These are phyloP conservation scores for Semnornis frantzii DNA, from an alignment of 2,113 vertebrate species.

Conservation along the genomic window DNA sequence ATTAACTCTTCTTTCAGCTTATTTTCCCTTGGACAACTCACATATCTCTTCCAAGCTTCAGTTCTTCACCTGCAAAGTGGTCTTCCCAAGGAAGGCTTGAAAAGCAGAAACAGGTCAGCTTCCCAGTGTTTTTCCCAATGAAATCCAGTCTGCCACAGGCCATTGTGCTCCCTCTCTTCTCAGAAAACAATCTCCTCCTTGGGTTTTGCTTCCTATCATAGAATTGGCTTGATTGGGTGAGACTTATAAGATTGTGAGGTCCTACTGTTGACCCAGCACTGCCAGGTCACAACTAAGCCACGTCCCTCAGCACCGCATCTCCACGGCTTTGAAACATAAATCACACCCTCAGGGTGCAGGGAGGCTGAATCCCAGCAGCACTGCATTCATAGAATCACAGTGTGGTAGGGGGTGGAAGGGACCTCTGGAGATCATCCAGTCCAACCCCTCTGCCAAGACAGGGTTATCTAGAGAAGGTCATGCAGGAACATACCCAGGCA, in stretches of 20 bases:
- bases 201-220: background rate
- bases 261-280: no score
- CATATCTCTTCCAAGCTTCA: background rate
- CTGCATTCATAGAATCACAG: no score
- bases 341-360: rapidly evolving
- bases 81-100: background rate
- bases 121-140: background rate
- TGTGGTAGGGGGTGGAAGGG: no score
- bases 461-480: no score
- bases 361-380: no score
- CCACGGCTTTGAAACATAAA: background rate
- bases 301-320: no score
- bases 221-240: no score
- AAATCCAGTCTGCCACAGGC: background rate
- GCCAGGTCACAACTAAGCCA: no score
- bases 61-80: background rate
- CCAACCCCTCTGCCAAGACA: no score
- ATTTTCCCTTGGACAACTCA: background rate
- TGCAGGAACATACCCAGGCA: no score
- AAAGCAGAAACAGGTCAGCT: background rate
- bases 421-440: no score
- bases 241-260: no score
- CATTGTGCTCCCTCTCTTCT: background rate
- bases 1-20: background rate
- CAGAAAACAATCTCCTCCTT: rapidly evolving